Evolutionary conservation across 2,888 invertebrate genomes (phyloP), one percentile per base, ranked within the genome.

Genomic region (Mechanitis messenoides): DNA sequence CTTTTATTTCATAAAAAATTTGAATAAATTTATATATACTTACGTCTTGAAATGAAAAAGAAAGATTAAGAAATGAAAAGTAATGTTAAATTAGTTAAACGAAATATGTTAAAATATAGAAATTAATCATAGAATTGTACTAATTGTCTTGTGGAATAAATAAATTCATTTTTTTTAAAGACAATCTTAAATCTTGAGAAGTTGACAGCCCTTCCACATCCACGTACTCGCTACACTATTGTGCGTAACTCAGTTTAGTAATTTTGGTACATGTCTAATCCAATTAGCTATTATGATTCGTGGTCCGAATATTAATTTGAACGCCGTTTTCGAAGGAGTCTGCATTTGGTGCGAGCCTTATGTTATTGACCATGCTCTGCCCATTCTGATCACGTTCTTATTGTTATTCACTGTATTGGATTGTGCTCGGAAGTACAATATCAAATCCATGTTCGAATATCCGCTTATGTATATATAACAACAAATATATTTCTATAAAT

Each of bases 241-340:
- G 82, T 85, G 78, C 80, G 85, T 86, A 85, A 85, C 86, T 79
- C 74, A 79, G 84, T 88, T 87, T 84, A 83, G 85, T 88, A 84
- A 88, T 89, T 87, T 88, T 78, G 80, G 82, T 87, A 88, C 88
- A 88, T 87, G 87, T 85, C 80, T 88, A 87, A 90, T 89, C 89
- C 89, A 90, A 90, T 90, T 89, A 90, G 87, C 87, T 88, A 89
- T 90, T 89, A 89, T 86, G 89, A 85, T 85, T 80, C 89, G 89
- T 88, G 90, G 79, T 74, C 79, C 79, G 89, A 87, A 90, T 90
- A 90, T 87, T 86, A 90, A 90, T 88, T 83, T 76, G 71, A 72
- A 77, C 73, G 78, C 79, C 79, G 77, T 76, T 82, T 81, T 84
- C 81, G 83, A 79, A 81, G 80, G 81, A 80, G 78, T 71, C 75